Percentiles rank a stretch among this genome's conserved stretches.
These are phyloP conservation scores for Chelonus formosanus DNA, from an alignment of 2,888 invertebrate genomes.

Conservation along the genomic window DNA sequence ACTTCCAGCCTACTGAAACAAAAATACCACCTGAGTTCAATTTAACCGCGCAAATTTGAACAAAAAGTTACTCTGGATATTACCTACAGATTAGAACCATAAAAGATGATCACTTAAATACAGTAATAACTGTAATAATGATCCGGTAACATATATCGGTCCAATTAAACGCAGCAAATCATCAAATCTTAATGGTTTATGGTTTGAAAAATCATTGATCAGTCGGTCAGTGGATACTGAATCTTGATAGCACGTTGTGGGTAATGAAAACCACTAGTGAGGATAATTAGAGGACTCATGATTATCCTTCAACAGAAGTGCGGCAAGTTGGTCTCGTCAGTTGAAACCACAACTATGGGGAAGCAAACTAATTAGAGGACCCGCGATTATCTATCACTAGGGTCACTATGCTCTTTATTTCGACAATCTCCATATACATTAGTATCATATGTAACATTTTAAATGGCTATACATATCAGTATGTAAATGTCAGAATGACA, in stretches of 20 bases:
- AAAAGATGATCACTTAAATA: neutral
- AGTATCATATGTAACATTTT: neutral
- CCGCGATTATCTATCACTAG: constrained; percentile 18
- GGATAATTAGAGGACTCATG: constrained; percentile 30
- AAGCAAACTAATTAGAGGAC: constrained; percentile 23
- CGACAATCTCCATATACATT: neutral
- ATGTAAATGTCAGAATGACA: no score
- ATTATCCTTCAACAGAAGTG: constrained; percentile 16
- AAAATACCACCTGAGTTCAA: constrained; percentile 7
- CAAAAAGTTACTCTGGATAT: neutral
- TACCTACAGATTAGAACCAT: no score
- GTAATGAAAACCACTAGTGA: constrained; percentile 16
- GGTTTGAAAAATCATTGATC: neutral
- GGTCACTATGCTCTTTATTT: constrained; percentile 7
- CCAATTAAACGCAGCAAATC: neutral
- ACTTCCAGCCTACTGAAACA: constrained; percentile 10
- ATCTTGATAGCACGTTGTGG: constrained; percentile 16
- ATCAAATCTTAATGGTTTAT: neutral
- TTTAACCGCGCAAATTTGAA: constrained; percentile 7
- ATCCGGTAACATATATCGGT: neutral
- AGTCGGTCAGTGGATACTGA: neutral
- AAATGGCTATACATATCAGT: no score
- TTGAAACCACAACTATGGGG: constrained; percentile 24
- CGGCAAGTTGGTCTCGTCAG: constrained; percentile 15
- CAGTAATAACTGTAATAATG: neutral